These are phyloP conservation scores for Oligia latruncula DNA, from an alignment of 2,888 invertebrate genomes.

Conservation along the genomic window DNA sequence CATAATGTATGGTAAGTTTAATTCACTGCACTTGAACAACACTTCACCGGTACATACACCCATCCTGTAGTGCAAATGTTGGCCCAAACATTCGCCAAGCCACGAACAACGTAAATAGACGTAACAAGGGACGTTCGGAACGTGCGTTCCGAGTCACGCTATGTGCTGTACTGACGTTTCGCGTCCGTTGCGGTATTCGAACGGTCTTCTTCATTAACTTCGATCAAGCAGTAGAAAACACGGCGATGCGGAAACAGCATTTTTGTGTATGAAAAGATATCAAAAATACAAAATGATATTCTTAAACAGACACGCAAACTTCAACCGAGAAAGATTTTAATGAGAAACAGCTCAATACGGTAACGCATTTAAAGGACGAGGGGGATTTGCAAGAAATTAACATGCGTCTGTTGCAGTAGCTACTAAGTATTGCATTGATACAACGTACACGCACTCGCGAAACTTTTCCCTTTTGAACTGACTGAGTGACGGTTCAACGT, in stretches of 20 bases:
- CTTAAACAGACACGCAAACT: background rate
- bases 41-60: conserved; percentile 80
- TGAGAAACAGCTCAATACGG: conserved; percentile 13
- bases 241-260: conserved; percentile 57
- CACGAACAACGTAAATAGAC: conserved; percentile 79
- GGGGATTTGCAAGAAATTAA: conserved; percentile 55
- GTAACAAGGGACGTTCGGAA: conserved; percentile 75
- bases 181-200: conserved; percentile 70
- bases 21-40: conserved; percentile 80
- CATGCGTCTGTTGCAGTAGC: conserved; percentile 38
- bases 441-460: conserved; percentile 65
- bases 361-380: conserved; percentile 23
- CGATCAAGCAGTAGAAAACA: conserved; percentile 73
- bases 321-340: conserved; percentile 8
- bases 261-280: conserved; percentile 38
- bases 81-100: conserved; percentile 74
- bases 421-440: conserved; percentile 56
- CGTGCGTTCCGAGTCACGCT: conserved; percentile 83
- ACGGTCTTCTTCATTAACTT: conserved; percentile 78
- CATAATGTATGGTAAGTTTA: conserved; percentile 78
- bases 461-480: conserved; percentile 80
- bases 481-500: conserved; percentile 76
- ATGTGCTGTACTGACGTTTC: conserved; percentile 81
- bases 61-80: conserved; percentile 80
- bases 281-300: conserved; percentile 17